phyloP scores from a whole-genome alignment of 2,888 invertebrate species.

The Leuctra nigra region DNA sequence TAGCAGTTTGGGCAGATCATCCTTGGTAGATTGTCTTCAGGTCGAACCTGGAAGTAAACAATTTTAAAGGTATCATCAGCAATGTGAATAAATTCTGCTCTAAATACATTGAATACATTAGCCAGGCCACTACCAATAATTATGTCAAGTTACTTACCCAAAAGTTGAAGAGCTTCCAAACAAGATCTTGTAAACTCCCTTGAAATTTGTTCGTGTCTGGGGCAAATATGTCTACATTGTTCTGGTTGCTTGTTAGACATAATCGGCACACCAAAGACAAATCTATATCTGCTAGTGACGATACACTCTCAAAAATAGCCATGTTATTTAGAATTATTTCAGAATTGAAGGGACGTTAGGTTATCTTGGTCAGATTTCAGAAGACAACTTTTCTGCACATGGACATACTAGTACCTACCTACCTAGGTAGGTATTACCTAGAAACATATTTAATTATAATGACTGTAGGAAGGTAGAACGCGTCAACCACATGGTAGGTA shows the following conservation, averaged over 20 bases:
- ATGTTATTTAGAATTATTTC: background rate
- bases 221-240: slow-evolving; percentile 1
- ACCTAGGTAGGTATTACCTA: too few species aligned
- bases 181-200: background rate
- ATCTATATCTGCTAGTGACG: background rate
- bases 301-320: background rate
- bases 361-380: too few species aligned
- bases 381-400: too few species aligned
- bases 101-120: background rate
- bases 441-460: too few species aligned
- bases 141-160: slow-evolving; percentile 1
- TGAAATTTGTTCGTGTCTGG: background rate
- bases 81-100: background rate
- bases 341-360: too few species aligned
- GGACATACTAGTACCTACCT: too few species aligned
- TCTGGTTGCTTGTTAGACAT: slow-evolving; percentile 5
- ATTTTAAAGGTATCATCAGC: background rate
- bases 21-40: slow-evolving; percentile 5
- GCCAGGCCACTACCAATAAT: background rate
- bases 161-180: slow-evolving; percentile 8
- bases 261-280: slow-evolving; percentile 6
- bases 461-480: too few species aligned
- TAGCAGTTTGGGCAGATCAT: background rate
- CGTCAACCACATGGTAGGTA: too few species aligned
- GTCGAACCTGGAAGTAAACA: background rate